Conservation (phyloP, 1,140 invertebrate species). For the Rhizoglyphus robini region DNA sequence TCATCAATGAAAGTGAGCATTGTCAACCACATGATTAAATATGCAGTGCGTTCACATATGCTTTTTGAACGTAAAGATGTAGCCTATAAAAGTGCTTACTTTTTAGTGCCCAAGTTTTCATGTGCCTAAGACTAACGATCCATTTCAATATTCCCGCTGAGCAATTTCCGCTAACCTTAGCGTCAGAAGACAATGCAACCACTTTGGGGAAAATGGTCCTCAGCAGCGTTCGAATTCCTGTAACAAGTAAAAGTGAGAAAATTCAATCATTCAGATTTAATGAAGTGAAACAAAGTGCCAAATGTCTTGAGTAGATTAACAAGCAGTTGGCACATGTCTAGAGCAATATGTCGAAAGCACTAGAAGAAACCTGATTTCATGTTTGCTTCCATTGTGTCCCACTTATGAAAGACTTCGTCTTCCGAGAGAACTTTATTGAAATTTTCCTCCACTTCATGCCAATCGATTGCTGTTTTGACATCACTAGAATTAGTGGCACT, state of each 20-base stretch:
- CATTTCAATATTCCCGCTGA: slow-evolving; percentile 27
- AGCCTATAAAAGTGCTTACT: slow-evolving; percentile 27
- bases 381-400: slow-evolving; percentile 22
- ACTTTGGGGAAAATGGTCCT: slow-evolving; percentile 20
- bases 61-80: no score
- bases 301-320: no score
- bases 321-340: neutral
- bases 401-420: slow-evolving; percentile 21
- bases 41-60: no score
- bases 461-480: slow-evolving; percentile 14
- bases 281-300: no score
- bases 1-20: no score
- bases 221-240: slow-evolving; percentile 19
- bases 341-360: neutral
- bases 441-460: slow-evolving; percentile 19
- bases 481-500: neutral
- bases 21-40: neutral
- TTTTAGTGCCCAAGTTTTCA: slow-evolving; percentile 26
- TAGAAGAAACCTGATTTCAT: slow-evolving; percentile 23
- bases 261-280: no score
- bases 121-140: slow-evolving; percentile 24
- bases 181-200: slow-evolving; percentile 23
- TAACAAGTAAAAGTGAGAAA: no score
- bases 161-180: slow-evolving; percentile 28
- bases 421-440: slow-evolving; percentile 18